Conservation (phyloP, 2,888 invertebrate genomes). For the Macrosoma leucophasiata region DNA sequence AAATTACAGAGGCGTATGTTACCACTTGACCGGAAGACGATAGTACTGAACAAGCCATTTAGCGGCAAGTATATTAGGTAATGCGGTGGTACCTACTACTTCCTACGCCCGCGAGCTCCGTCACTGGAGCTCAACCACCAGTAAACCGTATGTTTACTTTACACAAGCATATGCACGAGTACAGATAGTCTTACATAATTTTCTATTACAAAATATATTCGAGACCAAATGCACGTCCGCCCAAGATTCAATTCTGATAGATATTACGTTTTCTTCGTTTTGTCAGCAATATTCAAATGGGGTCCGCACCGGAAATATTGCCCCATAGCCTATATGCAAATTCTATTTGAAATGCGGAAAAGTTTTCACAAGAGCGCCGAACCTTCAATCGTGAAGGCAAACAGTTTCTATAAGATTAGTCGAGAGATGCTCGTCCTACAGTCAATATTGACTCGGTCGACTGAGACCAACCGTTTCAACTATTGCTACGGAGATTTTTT, state of each 20-base stretch:
- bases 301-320: slow-evolving; percentile 60
- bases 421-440: slow-evolving; percentile 53
- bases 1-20: no score
- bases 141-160: no score
- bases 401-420: slow-evolving; percentile 72
- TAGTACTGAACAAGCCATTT: no score
- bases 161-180: no score
- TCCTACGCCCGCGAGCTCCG: no score
- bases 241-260: slow-evolving; percentile 30
- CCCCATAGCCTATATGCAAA: slow-evolving; percentile 65
- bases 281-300: slow-evolving; percentile 65
- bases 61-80: no score
- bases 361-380: slow-evolving; percentile 57
- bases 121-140: no score
- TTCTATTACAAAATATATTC: no score
- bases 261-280: slow-evolving; percentile 46
- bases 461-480: slow-evolving; percentile 24
- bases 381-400: slow-evolving; percentile 64
- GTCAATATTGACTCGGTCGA: slow-evolving; percentile 60
- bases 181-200: no score
- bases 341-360: slow-evolving; percentile 63
- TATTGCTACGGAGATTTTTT: background rate
- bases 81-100: no score
- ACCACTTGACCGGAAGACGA: no score
- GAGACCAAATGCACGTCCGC: slow-evolving; percentile 13